Base-by-base conservation (phyloP, 1,140 invertebrate species). In the Caenorhabditis briggsae region DNA sequence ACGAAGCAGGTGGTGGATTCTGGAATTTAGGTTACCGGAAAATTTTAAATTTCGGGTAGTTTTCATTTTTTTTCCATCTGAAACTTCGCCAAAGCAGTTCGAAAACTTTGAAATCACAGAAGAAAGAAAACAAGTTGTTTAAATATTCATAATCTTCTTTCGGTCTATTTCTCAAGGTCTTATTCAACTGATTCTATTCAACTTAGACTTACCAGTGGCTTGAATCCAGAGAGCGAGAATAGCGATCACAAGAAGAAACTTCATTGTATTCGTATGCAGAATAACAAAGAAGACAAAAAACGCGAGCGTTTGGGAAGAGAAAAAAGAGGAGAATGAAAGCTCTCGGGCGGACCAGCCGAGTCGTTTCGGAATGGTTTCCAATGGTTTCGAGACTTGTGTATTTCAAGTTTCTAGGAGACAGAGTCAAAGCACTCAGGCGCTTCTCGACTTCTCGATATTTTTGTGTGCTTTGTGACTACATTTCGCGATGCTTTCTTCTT, bases 381-480 rank as follows among this genome's bases (percentile, higher is more conserved):
- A 78, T 78, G 46, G 70, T 50, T 78, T 78, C 70, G 8, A 78
- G 70, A 33, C 18, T 3, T 23, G 70, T 23, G 70, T 14, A 0
- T 33, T 46, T 78, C 70, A 53, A 78, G 70, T 78, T 78, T 78
- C 70, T 78, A 78, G 70, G 70, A 78, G n/a, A 78, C 70, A 78
- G 23, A 53, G 70, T 53, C 70, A 50, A 78, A 78, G 70, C 70
- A 74, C 65, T 46, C 46, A 48, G 14, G 14, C 46, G 14, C n/a
- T 41, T 78, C 50, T 78, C 50, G 50, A 50, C 50, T 8, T 8
- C 50, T 46, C 25, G 25, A 11, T 23, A 18, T 16, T 78, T 78
- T 70, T 70, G 64, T 70, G 64, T 78, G 70, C 41, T 78, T 78
- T 78, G 70, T 50, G 70, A 78, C 70, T 41, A 50, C 64, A 46